Evolutionary conservation across 2,888 invertebrate species (phyloP).

Genomic region (Limenitis camilla): DNA sequence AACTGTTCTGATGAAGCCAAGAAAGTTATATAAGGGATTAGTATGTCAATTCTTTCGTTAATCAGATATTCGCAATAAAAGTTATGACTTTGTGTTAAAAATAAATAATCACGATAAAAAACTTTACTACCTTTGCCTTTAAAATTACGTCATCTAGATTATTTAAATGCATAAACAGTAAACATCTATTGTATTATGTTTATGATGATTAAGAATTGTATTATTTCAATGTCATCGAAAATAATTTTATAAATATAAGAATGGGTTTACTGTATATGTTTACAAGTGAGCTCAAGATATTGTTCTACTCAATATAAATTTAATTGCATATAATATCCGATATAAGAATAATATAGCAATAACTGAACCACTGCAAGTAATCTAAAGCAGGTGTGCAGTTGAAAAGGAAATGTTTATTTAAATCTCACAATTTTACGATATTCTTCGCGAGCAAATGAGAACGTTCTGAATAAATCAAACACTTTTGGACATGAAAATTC

Average conservation of each 20-base stretch:
- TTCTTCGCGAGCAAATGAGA: not conserved
- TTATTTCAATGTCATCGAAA: too few species aligned
- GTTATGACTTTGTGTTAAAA: too few species aligned
- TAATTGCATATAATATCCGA: not conserved
- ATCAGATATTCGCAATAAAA: not conserved
- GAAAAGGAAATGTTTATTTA: constrained; percentile 8
- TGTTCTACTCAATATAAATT: too few species aligned
- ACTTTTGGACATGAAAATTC: not conserved
- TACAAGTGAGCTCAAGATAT: too few species aligned
- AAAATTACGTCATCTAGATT: too few species aligned
- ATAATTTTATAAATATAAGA: too few species aligned
- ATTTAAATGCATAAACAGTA: too few species aligned
- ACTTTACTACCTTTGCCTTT: too few species aligned
- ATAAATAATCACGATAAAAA: too few species aligned
- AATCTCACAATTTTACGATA: constrained; percentile 1
- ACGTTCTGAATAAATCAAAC: not conserved
- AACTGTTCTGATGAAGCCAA: constrained; percentile 22
- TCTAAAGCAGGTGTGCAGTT: constrained; percentile 15
- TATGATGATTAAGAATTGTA: too few species aligned
- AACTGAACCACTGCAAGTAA: constrained; percentile 4
- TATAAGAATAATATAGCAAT: not conserved
- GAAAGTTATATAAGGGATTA: constrained; percentile 32
- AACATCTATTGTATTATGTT: too few species aligned
- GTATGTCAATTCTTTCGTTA: constrained; percentile 27
- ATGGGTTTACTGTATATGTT: too few species aligned